Conservation (phyloP, 2,888 invertebrate species). For the Raillietiella orientalis region DNA sequence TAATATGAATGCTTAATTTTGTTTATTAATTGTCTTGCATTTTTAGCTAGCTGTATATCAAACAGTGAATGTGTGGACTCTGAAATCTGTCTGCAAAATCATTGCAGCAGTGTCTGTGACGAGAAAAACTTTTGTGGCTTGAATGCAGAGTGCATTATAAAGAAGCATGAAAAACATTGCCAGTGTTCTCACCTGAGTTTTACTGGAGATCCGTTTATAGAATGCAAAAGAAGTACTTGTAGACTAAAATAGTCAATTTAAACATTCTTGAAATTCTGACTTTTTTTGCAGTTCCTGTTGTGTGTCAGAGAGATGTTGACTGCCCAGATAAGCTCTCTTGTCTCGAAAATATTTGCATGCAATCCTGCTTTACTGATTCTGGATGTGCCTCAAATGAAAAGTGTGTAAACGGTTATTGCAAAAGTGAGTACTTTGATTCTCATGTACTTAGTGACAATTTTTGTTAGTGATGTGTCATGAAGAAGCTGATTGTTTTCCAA, state of each 20-base stretch:
- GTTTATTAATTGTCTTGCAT: no score
- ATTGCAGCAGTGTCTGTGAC: conserved; percentile 14
- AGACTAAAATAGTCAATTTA: conserved; percentile 1
- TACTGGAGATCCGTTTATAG: conserved; percentile 22
- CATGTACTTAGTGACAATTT: background rate
- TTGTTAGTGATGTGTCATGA: conserved; percentile 45
- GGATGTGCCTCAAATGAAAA: conserved; percentile 68
- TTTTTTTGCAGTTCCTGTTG: no score
- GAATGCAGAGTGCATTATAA: conserved; percentile 20
- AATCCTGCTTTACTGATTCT: conserved; percentile 35
- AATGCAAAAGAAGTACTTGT: conserved; percentile 45
- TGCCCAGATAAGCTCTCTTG: no score
- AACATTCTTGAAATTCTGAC: no score
- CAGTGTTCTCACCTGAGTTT: conserved; percentile 52
- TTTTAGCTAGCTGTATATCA: conserved; percentile 8
- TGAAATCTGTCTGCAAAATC: conserved; percentile 9
- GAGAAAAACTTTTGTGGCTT: conserved; percentile 32
- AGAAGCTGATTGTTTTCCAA: conserved; percentile 69
- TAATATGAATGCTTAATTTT: background rate
- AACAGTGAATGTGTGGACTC: conserved; percentile 10
- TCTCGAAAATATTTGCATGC: conserved; percentile 46
- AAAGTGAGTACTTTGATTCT: conserved; percentile 23
- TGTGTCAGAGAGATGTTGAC: no score
- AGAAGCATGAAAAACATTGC: conserved; percentile 18
- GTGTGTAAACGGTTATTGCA: conserved; percentile 44